Evolutionary conservation across 2,888 invertebrate genomes (phyloP).

Genomic region (Polia nebulosa): DNA sequence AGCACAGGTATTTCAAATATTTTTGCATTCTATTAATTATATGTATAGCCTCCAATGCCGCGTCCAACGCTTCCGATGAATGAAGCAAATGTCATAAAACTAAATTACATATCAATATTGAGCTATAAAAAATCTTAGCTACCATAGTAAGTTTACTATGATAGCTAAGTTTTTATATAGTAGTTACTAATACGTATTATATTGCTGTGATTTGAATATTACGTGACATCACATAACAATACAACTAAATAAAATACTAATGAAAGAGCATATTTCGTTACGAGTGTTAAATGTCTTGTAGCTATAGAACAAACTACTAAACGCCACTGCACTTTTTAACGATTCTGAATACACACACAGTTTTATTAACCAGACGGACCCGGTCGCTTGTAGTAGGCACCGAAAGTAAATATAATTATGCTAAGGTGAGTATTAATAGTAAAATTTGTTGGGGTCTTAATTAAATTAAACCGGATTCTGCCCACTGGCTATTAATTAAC

Average conservation of each 20-base stretch:
- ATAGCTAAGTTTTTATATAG: too few relatives aligned
- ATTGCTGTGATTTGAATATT: conserved; percentile 24
- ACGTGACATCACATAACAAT: conserved; percentile 29
- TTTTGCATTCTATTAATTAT: conserved; percentile 38
- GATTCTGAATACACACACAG: conserved; percentile 59
- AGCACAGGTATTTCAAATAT: conserved; percentile 37
- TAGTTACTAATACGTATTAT: conserved; percentile 13
- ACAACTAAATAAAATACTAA: too few relatives aligned
- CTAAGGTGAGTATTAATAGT: conserved; percentile 60
- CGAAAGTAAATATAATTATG: conserved; percentile 66
- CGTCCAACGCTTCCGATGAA: conserved; percentile 13
- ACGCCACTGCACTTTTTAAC: conserved; percentile 35
- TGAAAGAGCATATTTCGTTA: conserved; percentile 35
- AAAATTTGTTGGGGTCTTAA: conserved; percentile 65
- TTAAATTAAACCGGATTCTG: conserved; percentile 70
- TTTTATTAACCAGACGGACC: conserved; percentile 62
- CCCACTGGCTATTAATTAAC: conserved; percentile 62
- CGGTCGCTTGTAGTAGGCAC: conserved; percentile 50
- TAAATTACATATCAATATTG: conserved; percentile 16
- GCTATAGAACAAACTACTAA: conserved; percentile 48
- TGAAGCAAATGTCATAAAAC: conserved; percentile 34
- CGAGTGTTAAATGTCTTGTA: conserved; percentile 43
- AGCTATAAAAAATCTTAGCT: conserved; percentile 18
- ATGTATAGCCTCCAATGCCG: conserved; percentile 13
- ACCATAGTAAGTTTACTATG: too few relatives aligned